phyloP scores from a whole-genome alignment of 2,113 vertebrate genomes.

The Ptychochromis oligacanthus region DNA sequence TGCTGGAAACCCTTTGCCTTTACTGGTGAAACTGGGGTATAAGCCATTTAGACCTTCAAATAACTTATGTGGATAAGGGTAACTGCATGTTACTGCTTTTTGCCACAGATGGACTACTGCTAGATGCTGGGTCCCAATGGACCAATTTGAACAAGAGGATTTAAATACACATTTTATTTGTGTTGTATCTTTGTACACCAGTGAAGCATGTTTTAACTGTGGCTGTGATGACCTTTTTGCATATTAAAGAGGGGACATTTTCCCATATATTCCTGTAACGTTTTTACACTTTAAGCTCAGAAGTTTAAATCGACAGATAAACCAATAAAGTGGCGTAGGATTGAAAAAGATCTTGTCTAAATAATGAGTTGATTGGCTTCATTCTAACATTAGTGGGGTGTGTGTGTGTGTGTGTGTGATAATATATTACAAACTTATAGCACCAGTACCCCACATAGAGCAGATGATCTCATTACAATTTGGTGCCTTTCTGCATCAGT shows the following conservation, averaged over 20 bases:
- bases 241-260: not conserved
- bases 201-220: not conserved
- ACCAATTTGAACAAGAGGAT: not conserved
- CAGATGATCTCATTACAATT: constrained; percentile 2
- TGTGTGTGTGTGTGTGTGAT: too few species aligned
- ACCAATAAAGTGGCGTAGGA: not conserved
- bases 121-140: not conserved
- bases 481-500: not conserved
- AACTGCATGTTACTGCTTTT: not conserved
- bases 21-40: not conserved
- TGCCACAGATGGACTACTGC: too few species aligned
- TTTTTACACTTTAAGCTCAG: not conserved
- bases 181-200: not conserved
- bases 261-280: not conserved
- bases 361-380: constrained; percentile 1
- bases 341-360: not conserved
- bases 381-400: too few species aligned
- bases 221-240: not conserved
- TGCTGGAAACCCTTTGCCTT: too few species aligned
- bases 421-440: not conserved
- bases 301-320: not conserved
- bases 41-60: not conserved
- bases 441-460: not conserved
- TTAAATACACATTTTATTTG: not conserved
- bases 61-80: not conserved